These are phyloP conservation scores for Dolichoris vasculosae DNA, from an alignment of 1,140 invertebrate species.

Conservation along the genomic window DNA sequence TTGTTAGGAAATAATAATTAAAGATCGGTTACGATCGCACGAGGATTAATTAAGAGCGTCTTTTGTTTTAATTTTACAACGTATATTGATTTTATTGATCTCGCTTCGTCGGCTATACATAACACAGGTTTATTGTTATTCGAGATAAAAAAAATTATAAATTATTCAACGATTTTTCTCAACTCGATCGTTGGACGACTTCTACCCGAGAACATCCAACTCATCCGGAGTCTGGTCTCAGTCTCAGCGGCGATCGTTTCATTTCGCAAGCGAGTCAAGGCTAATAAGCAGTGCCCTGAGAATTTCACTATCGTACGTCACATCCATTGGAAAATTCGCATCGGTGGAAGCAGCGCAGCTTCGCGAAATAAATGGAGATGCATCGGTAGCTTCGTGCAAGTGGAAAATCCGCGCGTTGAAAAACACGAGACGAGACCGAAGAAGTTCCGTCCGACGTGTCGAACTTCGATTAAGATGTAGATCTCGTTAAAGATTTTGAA, in stretches of 20 bases:
- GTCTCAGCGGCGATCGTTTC: neutral
- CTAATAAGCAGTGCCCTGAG: neutral
- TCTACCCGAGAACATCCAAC: neutral
- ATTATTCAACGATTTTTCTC: neutral
- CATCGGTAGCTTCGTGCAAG: neutral
- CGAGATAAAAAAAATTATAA: too few relatives aligned
- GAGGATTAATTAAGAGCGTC: too few relatives aligned
- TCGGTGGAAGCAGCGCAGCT: neutral
- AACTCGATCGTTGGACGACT: neutral
- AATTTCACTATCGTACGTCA: neutral
- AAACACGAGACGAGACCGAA: conserved; percentile 14
- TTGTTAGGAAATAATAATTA: too few relatives aligned
- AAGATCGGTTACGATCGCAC: too few relatives aligned
- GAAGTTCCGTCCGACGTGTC: neutral
- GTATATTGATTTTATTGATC: too few relatives aligned
- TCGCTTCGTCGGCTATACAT: too few relatives aligned
- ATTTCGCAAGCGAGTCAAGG: neutral
- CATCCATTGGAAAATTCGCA: neutral
- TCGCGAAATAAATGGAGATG: too few relatives aligned
- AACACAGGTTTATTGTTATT: too few relatives aligned
- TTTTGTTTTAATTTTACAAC: too few relatives aligned
- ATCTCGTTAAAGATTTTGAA: conserved; percentile 37
- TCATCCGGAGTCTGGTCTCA: neutral
- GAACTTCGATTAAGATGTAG: conserved; percentile 45
- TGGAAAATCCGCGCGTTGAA: neutral